Base-by-base conservation (phyloP, 2,797 vertebrate species). In the Ceryle rudis region DNA sequence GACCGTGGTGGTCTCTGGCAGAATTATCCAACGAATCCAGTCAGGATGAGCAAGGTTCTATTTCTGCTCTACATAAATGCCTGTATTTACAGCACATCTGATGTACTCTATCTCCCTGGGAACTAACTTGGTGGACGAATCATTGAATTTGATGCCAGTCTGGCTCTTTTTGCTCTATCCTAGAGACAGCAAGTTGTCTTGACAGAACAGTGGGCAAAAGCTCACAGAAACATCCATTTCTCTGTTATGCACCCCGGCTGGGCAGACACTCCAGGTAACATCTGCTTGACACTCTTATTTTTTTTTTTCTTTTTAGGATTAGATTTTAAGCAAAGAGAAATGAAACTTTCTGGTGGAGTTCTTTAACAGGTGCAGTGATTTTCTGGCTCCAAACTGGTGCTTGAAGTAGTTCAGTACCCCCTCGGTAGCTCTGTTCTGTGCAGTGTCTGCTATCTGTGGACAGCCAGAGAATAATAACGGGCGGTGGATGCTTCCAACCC, bases 161-260 rank as follows among this genome's bases (percentile, higher is more conserved):
- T 86, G 55, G 19, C 60, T 91, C 20, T 95, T 93, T 89, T 47
- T 96, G 54, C 67, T 96, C 52, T 90, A 8, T 77, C 31, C 44
- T 97, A 99, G 99, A 98, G 99, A 73, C 98, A 98, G 97, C 99
- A 98, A 98, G 98, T 99, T 94, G 97, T 98, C 69, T 80, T 98
- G 96, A 99, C 98, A 1, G 99, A 99, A 75, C 97, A 97, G 44
- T 99, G 98, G 98, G 98, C 98, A 14, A 75, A 94, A 54, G 95
- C 97, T 81, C 97, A 99, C 97, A 98, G 96, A 84, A 98, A 98
- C 42, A 95, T 99, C 93, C 98, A 98, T 96, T 99, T 99, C 96
- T 99, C 98, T 2, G 98, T 97, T 33, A 98, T 98, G 98, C 98
- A 98, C 73, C 99, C 98, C 0, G 98, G 99, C 95, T 99, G 98